Base-by-base conservation (phyloP, 2,888 invertebrate species). In the Malachius bipustulatus region DNA sequence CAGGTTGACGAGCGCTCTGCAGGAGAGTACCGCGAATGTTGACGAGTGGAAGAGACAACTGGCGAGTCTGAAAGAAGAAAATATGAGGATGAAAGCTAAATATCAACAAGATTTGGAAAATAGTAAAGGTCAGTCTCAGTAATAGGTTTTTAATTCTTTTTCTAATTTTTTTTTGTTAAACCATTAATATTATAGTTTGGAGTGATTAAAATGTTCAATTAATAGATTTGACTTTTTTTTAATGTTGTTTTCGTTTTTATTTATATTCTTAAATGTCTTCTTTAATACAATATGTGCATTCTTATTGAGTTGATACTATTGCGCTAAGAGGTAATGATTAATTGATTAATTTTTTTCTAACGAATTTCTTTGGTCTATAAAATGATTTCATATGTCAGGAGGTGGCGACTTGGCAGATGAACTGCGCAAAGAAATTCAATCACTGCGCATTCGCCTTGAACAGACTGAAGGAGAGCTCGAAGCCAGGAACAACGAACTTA, bases 1-100 rank as follows among this genome's bases (percentile, higher is more conserved):
- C 19, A 77, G 94, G 45, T 69, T 97, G 54, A 96, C 96, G 4
- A 89, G 90, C 50, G 94, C 96, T 11, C 71, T 96, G 38, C 94
- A 96, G 64, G 82, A 83, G 53, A 91, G 90, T 55, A 94, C 94
- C 16, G 88, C 94, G 38, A 96, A 96, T 62, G 96, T 96, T 15
- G 96, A 96, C 57, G 94, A 96, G 64, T 96, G 96, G 96, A 96
- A 96, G 63, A 75, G 91, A 43, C 94, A 96, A 61, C 70, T 96
- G 50, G 93, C 93, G 51, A 82, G 85, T 48, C 84, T 88, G 56
- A 78, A 89, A 60, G 89, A 90, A 61, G 89, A 90, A 62, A 90
- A 90, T 60, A 78, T 82, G 43, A 71, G 87, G 39, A 77, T 89
- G 52, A 82, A 82, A 59, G 71, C 74, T 30, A 80, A 77, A 51